Evolutionary conservation across 1,140 invertebrate species (phyloP).

Genomic region (Antheraea pernyi): DNA sequence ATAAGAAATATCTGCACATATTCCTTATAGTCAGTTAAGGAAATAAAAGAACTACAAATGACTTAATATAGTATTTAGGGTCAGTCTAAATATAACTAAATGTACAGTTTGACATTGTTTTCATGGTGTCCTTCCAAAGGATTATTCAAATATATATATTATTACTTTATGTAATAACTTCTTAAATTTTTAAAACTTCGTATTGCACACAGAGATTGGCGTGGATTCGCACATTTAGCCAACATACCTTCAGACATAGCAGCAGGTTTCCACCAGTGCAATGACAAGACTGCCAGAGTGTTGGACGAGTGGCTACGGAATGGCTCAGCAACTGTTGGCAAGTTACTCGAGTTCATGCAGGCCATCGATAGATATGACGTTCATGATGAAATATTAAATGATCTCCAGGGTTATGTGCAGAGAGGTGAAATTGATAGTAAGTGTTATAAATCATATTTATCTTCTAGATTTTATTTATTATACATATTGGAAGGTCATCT

Average conservation of each 20-base stretch:
- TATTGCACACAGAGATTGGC: slow-evolving; percentile 81
- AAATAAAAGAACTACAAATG: too few species aligned
- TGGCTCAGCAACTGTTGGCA: slow-evolving; percentile 68
- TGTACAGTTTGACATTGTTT: too few species aligned
- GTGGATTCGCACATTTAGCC: slow-evolving; percentile 81
- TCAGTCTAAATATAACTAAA: too few species aligned
- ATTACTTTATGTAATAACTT: too few species aligned
- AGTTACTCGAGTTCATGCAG: slow-evolving; percentile 77
- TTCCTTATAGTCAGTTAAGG: too few species aligned
- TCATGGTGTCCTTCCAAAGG: too few species aligned
- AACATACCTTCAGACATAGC: slow-evolving; percentile 72
- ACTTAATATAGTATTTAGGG: too few species aligned
- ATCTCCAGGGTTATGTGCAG: slow-evolving; percentile 15
- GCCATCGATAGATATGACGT: slow-evolving; percentile 84
- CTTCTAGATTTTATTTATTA: too few species aligned
- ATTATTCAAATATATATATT: too few species aligned
- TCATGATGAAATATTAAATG: slow-evolving; percentile 75
- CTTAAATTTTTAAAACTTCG: too few species aligned
- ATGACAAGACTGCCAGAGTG: slow-evolving; percentile 79
- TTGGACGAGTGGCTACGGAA: slow-evolving; percentile 75
- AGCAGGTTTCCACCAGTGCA: slow-evolving; percentile 63
- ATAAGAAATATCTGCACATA: too few species aligned
- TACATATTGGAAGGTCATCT: too few species aligned
- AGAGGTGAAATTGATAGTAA: slow-evolving; percentile 18
- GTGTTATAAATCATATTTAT: neutral